Evolutionary conservation across 2,113 vertebrate genomes (phyloP).

Genomic region (Xenopus borealis): DNA sequence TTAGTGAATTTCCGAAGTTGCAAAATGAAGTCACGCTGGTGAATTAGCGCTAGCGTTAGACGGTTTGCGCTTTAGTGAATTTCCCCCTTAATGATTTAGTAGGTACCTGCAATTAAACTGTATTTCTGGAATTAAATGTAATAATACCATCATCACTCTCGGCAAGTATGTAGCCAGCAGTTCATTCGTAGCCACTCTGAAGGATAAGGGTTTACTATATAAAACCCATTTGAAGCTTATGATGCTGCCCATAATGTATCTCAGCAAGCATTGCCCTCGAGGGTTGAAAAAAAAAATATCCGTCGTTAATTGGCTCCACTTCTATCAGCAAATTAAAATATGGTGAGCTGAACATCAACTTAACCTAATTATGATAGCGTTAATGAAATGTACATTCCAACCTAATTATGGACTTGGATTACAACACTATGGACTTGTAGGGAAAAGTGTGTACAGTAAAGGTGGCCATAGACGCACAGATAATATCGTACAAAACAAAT

Average conservation of each 20-base stretch:
- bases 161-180: neutral
- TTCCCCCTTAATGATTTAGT: too few species aligned
- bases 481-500: too few species aligned
- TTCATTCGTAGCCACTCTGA: neutral
- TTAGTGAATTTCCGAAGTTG: too few species aligned
- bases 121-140: too few species aligned
- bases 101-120: too few species aligned
- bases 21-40: too few species aligned
- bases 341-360: neutral
- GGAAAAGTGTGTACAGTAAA: neutral
- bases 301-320: neutral
- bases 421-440: neutral
- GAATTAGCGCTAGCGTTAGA: too few species aligned
- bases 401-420: neutral
- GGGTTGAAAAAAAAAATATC: neutral
- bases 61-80: too few species aligned
- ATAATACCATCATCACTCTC: too few species aligned
- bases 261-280: neutral
- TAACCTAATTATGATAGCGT: neutral
- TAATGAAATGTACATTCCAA: neutral
- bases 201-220: neutral
- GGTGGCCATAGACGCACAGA: too few species aligned
- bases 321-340: slow-evolving; percentile 15
- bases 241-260: neutral
- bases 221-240: neutral